A percentile compares a stretch with the other conserved stretches of the same genome.
These are phyloP conservation scores for Drosophila sproati DNA, from an alignment of 1,140 invertebrate species.

Conservation along the genomic window DNA sequence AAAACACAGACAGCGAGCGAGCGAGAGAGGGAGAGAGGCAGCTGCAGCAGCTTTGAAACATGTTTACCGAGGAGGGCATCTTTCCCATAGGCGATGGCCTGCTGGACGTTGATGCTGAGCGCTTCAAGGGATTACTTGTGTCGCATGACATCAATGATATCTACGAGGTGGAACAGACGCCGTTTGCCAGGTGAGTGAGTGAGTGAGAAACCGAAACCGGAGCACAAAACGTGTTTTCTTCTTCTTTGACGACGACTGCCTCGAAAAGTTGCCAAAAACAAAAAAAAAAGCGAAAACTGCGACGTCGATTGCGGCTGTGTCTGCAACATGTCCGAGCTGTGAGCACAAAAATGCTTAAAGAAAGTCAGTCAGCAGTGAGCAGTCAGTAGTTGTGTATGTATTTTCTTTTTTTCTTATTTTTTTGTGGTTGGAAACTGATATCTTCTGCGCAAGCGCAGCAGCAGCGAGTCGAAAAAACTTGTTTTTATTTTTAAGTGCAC, in stretches of 20 bases:
- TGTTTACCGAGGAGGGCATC: slow-evolving; percentile 84
- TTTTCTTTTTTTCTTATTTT: slow-evolving; percentile 8
- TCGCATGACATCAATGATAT: slow-evolving; percentile 88
- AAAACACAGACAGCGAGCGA: slow-evolving; percentile 23
- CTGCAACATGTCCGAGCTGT: slow-evolving; percentile 52
- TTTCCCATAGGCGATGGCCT: slow-evolving; percentile 87
- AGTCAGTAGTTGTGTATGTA: slow-evolving; percentile 19
- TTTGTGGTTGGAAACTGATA: slow-evolving; percentile 59
- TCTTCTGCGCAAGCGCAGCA: slow-evolving; percentile 64
- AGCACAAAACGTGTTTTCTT: slow-evolving; percentile 44
- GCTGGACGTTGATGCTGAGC: slow-evolving; percentile 87
- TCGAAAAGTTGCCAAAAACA: slow-evolving; percentile 60
- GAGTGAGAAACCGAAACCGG: slow-evolving; percentile 21
- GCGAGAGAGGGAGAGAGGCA: slow-evolving; percentile 22
- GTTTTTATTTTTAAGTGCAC: slow-evolving; percentile 54
- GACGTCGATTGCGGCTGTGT: slow-evolving; percentile 19
- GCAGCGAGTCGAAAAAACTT: slow-evolving; percentile 55
- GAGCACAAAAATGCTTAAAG: slow-evolving; percentile 69
- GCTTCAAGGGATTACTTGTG: slow-evolving; percentile 87
- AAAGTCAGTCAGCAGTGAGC: slow-evolving; percentile 69
- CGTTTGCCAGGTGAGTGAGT: slow-evolving; percentile 88
- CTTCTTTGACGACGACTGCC: slow-evolving; percentile 12
- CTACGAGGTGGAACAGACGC: slow-evolving; percentile 89
- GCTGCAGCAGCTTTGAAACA: slow-evolving; percentile 57
- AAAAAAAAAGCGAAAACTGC: slow-evolving; percentile 63